Evolutionary conservation across 1,140 invertebrate genomes (phyloP).

Genomic region (Caerostris extrusa): DNA sequence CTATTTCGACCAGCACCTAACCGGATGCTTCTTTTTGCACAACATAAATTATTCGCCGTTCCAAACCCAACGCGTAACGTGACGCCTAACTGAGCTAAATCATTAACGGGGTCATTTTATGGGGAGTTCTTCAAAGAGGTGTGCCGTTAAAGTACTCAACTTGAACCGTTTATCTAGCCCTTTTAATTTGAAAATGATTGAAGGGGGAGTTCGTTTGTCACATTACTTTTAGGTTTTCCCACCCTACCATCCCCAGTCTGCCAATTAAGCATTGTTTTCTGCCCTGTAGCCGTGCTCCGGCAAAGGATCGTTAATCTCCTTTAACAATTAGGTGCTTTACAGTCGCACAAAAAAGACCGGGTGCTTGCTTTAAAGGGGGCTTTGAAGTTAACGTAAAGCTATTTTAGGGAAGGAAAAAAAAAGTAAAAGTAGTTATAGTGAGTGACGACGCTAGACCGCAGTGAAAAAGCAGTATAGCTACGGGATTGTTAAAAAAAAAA

Average conservation of each 20-base stretch:
- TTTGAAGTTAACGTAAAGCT: conserved; percentile 2
- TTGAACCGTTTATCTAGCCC: conserved; percentile 31
- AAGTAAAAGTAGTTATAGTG: not conserved
- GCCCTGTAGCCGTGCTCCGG: not conserved
- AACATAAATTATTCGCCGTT: not conserved
- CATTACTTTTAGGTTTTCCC: conserved; percentile 35
- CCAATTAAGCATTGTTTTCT: conserved; percentile 44
- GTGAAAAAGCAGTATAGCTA: no score
- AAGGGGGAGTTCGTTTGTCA: conserved; percentile 37
- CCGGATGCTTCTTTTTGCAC: not conserved
- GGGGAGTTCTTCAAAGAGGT: not conserved
- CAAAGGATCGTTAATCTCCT: conserved; percentile 15
- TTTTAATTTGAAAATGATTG: conserved; percentile 58
- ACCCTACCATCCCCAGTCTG: not conserved
- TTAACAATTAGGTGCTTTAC: conserved; percentile 19
- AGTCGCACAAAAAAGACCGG: not conserved
- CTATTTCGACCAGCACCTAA: not conserved
- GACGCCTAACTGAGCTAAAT: not conserved
- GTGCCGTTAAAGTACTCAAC: conserved; percentile 34
- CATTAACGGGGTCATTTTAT: conserved; percentile 5
- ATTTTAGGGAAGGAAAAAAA: not conserved
- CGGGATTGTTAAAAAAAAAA: no score
- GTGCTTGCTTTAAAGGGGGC: not conserved
- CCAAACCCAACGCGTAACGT: conserved; percentile 27
- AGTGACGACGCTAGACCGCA: no score